Evolutionary conservation across 2,797 vertebrate genomes (phyloP).

Genomic region (Sciaenops ocellatus): DNA sequence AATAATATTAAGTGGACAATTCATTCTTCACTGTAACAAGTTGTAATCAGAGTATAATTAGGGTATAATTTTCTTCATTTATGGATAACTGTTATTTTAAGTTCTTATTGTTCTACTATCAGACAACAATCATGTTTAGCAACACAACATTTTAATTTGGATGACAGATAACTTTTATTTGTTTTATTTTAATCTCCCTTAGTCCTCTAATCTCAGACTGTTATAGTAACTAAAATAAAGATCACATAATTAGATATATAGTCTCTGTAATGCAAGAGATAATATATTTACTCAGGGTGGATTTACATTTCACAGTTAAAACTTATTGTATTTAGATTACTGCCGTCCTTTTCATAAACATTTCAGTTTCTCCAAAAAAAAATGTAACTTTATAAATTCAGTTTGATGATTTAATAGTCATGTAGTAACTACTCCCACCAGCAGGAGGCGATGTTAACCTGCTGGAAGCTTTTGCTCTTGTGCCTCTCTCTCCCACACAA

Average conservation of each 20-base stretch:
- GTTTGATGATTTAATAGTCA: background rate
- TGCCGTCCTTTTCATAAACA: background rate
- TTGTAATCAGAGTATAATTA: background rate
- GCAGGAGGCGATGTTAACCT: conserved; percentile 39
- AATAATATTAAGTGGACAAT: background rate
- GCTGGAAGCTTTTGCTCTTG: background rate
- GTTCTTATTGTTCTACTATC: background rate
- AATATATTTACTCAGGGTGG: accelerated
- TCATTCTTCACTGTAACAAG: background rate
- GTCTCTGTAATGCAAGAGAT: background rate
- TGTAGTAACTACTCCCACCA: conserved; percentile 30
- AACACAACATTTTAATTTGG: too few species aligned
- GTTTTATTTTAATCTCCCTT: background rate
- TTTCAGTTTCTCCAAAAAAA: background rate
- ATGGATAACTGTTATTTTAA: too few species aligned
- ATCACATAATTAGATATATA: background rate
- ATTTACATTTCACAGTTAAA: background rate
- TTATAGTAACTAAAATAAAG: background rate
- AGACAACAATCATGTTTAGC: background rate
- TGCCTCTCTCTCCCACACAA: background rate
- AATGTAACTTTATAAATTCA: too few species aligned
- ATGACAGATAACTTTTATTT: too few species aligned
- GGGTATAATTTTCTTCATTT: too few species aligned
- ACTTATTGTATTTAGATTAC: background rate
- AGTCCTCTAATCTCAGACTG: background rate